Evolutionary conservation across 2,888 invertebrate species (phyloP).

Genomic region (Pterostichus madidus): DNA sequence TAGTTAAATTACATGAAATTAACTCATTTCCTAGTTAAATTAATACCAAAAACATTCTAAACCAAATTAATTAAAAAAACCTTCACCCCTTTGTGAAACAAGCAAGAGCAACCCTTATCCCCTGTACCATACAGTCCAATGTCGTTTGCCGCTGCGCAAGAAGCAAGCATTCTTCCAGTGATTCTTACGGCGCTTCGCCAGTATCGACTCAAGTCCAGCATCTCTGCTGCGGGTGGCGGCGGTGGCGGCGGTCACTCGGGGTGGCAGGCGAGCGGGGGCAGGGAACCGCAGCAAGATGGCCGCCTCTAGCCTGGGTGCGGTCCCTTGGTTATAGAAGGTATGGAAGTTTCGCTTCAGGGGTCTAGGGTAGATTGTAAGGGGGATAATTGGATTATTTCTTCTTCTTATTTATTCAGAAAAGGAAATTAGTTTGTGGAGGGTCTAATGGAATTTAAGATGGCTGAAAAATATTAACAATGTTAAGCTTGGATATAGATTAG

Average conservation of each 20-base stretch:
- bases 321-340: slow-evolving; percentile 72
- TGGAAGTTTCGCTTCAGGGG: too few relatives aligned
- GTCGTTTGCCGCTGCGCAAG: slow-evolving; percentile 23
- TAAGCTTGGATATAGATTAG: too few relatives aligned
- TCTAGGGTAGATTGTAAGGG: too few relatives aligned
- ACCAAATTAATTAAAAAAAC: too few relatives aligned
- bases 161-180: slow-evolving; percentile 74
- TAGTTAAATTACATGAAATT: too few relatives aligned
- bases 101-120: slow-evolving; percentile 12
- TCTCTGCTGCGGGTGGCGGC: slow-evolving; percentile 71
- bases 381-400: slow-evolving; percentile 9
- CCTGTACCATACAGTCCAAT: background rate
- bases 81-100: background rate
- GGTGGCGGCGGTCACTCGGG: slow-evolving; percentile 70
- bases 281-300: slow-evolving; percentile 73
- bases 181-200: slow-evolving; percentile 71
- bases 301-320: slow-evolving; percentile 74
- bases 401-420: background rate
- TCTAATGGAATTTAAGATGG: background rate
- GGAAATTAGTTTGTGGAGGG: background rate
- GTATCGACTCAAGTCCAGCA: slow-evolving; percentile 76
- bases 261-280: slow-evolving; percentile 69
- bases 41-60: too few relatives aligned
- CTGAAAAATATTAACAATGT: too few relatives aligned
- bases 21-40: background rate